phyloP scores from a whole-genome alignment of 2,797 vertebrate species.

The Cyclopterus lumpus region DNA sequence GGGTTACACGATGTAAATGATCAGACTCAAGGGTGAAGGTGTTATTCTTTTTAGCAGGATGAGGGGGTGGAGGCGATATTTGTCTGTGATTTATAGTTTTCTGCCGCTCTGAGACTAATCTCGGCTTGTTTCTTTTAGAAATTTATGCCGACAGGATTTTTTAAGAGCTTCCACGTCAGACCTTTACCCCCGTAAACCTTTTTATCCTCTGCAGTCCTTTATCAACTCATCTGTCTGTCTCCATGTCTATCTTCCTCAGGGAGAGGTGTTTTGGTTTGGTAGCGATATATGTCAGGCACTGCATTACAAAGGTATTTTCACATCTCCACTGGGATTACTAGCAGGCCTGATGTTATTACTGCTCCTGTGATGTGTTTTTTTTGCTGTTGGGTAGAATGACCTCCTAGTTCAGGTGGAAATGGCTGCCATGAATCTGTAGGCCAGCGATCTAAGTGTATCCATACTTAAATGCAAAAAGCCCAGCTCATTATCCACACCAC shows the following conservation, averaged over 20 bases:
- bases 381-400: slow-evolving; percentile 67
- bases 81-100: slow-evolving; percentile 72
- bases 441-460: slow-evolving; percentile 21
- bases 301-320: slow-evolving; percentile 74
- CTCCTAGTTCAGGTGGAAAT: slow-evolving; percentile 61
- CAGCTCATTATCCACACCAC: slow-evolving; percentile 61
- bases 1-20: slow-evolving; percentile 74
- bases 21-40: slow-evolving; percentile 68
- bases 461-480: slow-evolving; percentile 39
- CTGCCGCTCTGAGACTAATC: slow-evolving; percentile 62
- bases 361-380: slow-evolving; percentile 72
- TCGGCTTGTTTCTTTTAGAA: slow-evolving; percentile 57
- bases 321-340: slow-evolving; percentile 72
- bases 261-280: slow-evolving; percentile 74
- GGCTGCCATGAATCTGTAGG: slow-evolving; percentile 52
- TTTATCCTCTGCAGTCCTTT: slow-evolving; percentile 68
- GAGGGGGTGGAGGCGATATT: slow-evolving; percentile 47
- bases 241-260: slow-evolving; percentile 75
- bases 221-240: slow-evolving; percentile 73
- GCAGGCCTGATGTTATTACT: slow-evolving; percentile 69
- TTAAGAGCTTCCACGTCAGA: slow-evolving; percentile 71
- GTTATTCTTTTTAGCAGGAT: slow-evolving; percentile 61
- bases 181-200: slow-evolving; percentile 74
- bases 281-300: slow-evolving; percentile 73
- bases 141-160: slow-evolving; percentile 74